Base-by-base conservation (phyloP, 2,888 invertebrate genomes). In the Tachina grossa region DNA sequence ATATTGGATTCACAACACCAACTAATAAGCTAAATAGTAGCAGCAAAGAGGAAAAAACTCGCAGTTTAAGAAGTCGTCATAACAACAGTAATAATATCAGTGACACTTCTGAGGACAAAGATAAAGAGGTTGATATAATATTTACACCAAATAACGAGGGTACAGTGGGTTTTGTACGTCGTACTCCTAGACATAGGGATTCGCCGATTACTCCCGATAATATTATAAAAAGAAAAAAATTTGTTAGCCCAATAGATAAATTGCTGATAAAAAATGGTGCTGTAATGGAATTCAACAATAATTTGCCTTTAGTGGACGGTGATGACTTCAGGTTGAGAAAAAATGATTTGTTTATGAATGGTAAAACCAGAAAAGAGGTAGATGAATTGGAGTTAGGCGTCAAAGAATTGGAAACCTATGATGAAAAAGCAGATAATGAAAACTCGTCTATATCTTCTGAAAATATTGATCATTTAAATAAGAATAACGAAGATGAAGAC, bases 221-320 rank as follows among this genome's bases (percentile, higher is more conserved):
- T 47, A 74, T 57, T 61, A 43, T 53, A 79, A 85, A 51, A 19
- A 77, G 86, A 49, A 88, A 88, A 72, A 87, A 68, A n/a, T 90
- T 89, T 84, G 88, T 91, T 57, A 92, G 92, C 87, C 92, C 92
- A 3, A 92, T 92, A 45, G 92, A 92, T 63, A 92, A 92, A 51
- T 83, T 92, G 47, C 86, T 92, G 1, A 88, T 90, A 0, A 92
- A 91, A 63, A 92, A 92, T 84, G 91, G 91, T 10, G 89, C 89
- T 2, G 88, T 79, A 13, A 89, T 90, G n/a, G 90, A 89, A 4
- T 47, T 45, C n/a, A 59, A 45, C 22, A 71, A 84, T n/a, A 81
- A 63, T 31, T 87, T 87, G 16, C 65, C 85, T 9, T 84, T 85
- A 75, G 86, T 86, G 41, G 87, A 87, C 53, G 55, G 69, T 47